These are phyloP conservation scores for Magallana nippona DNA, from an alignment of 2,888 invertebrate genomes.

Conservation along the genomic window DNA sequence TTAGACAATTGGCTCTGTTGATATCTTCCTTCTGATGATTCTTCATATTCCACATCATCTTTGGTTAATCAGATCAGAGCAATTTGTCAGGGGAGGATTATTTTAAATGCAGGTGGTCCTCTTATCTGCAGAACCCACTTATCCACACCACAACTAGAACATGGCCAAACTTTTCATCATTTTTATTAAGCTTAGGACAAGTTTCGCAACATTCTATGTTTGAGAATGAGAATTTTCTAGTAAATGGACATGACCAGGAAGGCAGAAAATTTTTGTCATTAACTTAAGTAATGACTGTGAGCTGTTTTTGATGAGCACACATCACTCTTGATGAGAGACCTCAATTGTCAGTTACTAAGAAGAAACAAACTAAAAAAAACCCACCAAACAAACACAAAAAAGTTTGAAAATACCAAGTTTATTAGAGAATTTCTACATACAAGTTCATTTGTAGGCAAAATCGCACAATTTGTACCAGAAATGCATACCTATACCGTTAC, in stretches of 20 bases:
- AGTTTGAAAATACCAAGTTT: too few species aligned
- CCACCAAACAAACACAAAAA: too few species aligned
- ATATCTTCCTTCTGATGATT: not conserved
- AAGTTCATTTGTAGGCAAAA: too few species aligned
- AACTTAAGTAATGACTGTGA: too few species aligned
- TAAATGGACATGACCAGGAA: not conserved
- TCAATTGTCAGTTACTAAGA: too few species aligned
- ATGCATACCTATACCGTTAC: not conserved
- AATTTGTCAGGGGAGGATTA: constrained; percentile 13
- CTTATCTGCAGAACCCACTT: constrained; percentile 4
- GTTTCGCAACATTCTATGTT: not conserved
- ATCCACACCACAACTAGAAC: not conserved
- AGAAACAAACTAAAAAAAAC: too few species aligned
- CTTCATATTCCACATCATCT: constrained; percentile 16
- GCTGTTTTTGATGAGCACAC: too few species aligned
- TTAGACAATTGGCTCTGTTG: constrained; percentile 10
- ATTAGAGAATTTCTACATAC: too few species aligned
- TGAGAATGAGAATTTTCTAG: not conserved
- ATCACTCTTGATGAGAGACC: too few species aligned
- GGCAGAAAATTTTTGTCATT: not conserved
- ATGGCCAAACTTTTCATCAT: not conserved
- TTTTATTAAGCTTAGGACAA: not conserved
- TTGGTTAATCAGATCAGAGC: constrained; percentile 8
- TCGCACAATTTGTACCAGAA: too few species aligned
- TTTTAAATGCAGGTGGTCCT: constrained; percentile 16